Conservation (phyloP, 2,888 invertebrate genomes). For the Napeogenes sylphis region DNA sequence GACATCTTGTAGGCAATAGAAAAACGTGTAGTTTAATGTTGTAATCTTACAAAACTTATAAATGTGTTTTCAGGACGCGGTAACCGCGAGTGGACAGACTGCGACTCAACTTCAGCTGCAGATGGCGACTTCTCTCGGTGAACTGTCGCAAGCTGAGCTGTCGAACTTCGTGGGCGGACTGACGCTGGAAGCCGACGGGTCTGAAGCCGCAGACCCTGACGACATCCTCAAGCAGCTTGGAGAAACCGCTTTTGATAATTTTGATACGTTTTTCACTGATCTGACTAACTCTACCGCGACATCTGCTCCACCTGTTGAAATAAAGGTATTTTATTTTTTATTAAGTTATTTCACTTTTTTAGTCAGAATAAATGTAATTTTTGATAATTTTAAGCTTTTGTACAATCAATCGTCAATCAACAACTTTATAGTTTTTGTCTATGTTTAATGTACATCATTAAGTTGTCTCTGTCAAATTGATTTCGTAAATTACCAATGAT, state of each 20-base stretch:
- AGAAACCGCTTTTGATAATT: constrained; percentile 89
- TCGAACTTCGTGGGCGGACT: constrained; percentile 81
- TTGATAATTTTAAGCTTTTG: no score
- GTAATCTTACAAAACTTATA: constrained; percentile 12
- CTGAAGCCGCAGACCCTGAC: constrained; percentile 80
- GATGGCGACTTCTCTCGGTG: constrained; percentile 78
- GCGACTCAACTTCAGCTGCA: constrained; percentile 71
- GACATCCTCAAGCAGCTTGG: constrained; percentile 89
- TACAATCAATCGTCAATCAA: no score
- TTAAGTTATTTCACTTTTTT: no score
- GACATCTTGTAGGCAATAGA: constrained; percentile 3
- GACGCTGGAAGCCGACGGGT: constrained; percentile 68
- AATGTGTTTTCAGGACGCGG: constrained; percentile 76
- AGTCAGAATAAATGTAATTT: no score
- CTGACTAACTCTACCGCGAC: constrained; percentile 84
- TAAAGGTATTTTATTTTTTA: constrained; percentile 74
- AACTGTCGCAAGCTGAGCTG: constrained; percentile 84
- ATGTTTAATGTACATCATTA: no score
- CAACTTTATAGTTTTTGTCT: no score
- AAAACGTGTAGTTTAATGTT: constrained; percentile 1
- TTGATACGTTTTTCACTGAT: constrained; percentile 89
- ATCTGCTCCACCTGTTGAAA: constrained; percentile 76
- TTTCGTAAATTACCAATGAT: not conserved
- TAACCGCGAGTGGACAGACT: constrained; percentile 76
- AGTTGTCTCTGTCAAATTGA: not conserved